Base-by-base conservation (phyloP, 2,888 invertebrate species). In the Trichacis sp. region DNA sequence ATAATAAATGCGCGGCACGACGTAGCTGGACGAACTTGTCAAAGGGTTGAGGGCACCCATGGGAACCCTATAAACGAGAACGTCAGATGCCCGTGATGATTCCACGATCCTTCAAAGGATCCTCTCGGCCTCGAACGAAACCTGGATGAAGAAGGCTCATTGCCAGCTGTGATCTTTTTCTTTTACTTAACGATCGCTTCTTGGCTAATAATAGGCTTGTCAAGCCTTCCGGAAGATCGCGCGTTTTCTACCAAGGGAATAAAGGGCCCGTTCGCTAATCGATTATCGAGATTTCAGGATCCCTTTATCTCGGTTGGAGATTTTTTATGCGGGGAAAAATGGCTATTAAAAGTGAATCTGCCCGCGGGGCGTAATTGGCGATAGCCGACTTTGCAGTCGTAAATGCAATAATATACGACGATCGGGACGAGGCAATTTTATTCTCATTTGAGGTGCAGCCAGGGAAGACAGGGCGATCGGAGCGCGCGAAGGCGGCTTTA, bases 401-500 rank as follows among this genome's bases (percentile, higher is more conserved):
- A 57, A 66, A 66, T 57, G 59, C 58, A 66, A 62, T 66, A 61
- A 60, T 58, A 54, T 48, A 54, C 51, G 47, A 46, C 52, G 60
- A 50, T 20, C 52, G 17, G 51, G 42, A 45, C 69, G 65, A 49
- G 54, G 61, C 49, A 69, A 71, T 69, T 69, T 66, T 67, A 71
- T 68, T 71, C 68, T 70, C 65, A 64, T 72, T 24, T 68, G 67
- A 33, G 46, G 24, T 36, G 43, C 14, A n/a, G 52, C 46, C 60
- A 61, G 46, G 48, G 29, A 54, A 59, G 67, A 64, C 59, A 64
- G 57, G 54, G 62, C 60, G 64, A 69, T 58, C 63, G 64, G 68
- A 59, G 8, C 66, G 63, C 70, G 71, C 75, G 69, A 75, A 74
- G 72, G 68, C 69, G 67, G 52, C 74, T 77, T 79, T 78, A 78